Percentiles rank a stretch among this genome's conserved stretches.
These are phyloP conservation scores for Salpingus planirostris DNA, from an alignment of 2,888 invertebrate species.

Conservation along the genomic window DNA sequence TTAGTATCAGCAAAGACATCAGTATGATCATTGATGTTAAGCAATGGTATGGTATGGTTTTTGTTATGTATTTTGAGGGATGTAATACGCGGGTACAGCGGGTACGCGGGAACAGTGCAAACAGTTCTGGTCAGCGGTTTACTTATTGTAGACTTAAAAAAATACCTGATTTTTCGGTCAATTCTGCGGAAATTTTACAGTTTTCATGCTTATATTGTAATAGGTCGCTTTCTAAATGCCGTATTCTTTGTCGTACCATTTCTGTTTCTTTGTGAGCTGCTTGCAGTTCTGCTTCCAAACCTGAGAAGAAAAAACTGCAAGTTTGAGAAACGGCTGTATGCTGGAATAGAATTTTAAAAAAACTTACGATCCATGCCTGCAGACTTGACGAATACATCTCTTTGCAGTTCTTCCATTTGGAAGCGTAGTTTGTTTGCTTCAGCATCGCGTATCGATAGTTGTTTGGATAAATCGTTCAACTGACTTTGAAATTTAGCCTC, in stretches of 20 bases:
- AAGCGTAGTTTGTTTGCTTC: constrained; percentile 50
- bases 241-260: constrained; percentile 49
- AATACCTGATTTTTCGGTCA: constrained; percentile 51
- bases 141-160: no score
- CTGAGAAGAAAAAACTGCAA: constrained; percentile 34
- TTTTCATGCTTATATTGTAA: constrained; percentile 51
- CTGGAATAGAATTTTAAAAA: neutral
- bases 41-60: no score
- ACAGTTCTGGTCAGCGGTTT: no score
- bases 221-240: constrained; percentile 54
- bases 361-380: constrained; percentile 55
- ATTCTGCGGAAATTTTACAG: constrained; percentile 49
- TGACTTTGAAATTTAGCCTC: constrained; percentile 53
- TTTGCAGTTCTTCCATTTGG: constrained; percentile 49
- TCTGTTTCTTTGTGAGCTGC: constrained; percentile 61
- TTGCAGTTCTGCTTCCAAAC: constrained; percentile 54
- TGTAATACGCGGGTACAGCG: no score
- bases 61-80: no score
- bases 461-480: constrained; percentile 49
- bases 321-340: neutral
- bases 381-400: constrained; percentile 52
- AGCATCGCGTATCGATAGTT: constrained; percentile 47
- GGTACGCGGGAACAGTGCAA: no score
- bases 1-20: no score
- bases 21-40: no score